phyloP scores from a whole-genome alignment of 2,888 invertebrate genomes.

The Ectobius pallidus region DNA sequence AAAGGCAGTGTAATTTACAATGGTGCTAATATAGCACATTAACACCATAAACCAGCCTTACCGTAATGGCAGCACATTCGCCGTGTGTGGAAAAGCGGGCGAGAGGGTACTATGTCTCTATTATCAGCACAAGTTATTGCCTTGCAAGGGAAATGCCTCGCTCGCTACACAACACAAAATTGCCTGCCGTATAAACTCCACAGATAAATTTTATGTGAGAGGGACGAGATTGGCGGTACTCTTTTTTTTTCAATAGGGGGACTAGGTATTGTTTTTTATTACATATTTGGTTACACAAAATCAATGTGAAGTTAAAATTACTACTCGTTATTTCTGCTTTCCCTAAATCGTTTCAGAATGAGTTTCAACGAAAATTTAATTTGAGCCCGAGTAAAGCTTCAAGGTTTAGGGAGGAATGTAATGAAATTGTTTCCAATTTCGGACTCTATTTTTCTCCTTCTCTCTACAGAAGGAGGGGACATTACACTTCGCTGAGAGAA shows the following conservation, averaged over 20 bases:
- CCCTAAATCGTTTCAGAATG: not conserved
- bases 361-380: not conserved
- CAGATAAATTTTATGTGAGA: not conserved
- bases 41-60: constrained; percentile 59
- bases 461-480: not conserved
- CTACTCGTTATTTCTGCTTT: not conserved
- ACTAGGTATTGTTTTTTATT: not conserved
- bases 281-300: not conserved
- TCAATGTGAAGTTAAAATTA: not conserved
- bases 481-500: not conserved
- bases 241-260: not conserved
- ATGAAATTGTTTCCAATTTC: not conserved
- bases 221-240: not conserved
- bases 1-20: constrained; percentile 52
- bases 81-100: constrained; percentile 49
- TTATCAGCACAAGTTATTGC: constrained; percentile 48
- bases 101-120: constrained; percentile 60
- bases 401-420: not conserved
- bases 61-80: constrained; percentile 52
- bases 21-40: constrained; percentile 56
- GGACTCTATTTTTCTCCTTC: not conserved
- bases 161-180: constrained; percentile 12
- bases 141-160: constrained; percentile 1
- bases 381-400: not conserved
- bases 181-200: constrained; percentile 13